Conservation (phyloP, 2,113 vertebrate genomes). For the Trematomus loennbergii region DNA sequence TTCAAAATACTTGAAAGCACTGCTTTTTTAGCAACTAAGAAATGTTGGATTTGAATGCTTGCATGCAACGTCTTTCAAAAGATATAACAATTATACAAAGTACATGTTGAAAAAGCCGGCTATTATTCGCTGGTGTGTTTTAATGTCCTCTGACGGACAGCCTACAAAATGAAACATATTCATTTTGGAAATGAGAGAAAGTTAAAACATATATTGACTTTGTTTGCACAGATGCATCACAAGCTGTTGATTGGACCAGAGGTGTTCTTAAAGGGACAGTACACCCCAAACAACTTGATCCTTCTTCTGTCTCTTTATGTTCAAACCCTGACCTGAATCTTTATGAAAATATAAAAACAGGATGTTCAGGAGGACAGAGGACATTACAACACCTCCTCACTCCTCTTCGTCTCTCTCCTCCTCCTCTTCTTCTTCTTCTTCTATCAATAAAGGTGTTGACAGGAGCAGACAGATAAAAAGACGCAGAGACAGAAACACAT, state of each 20-base stretch:
- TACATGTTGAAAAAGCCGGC: no score
- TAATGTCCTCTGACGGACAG: no score
- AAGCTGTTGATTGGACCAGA: conserved; percentile 24
- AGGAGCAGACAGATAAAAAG: conserved; percentile 50
- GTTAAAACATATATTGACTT: no score
- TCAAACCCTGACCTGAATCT: neutral
- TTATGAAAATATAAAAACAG: conserved; percentile 15
- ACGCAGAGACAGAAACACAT: conserved; percentile 43
- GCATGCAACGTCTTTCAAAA: no score
- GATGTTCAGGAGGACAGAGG: conserved; percentile 16
- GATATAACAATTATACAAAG: no score
- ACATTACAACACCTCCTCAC: conserved; percentile 53
- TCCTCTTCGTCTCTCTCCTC: conserved; percentile 48
- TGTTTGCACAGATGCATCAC: neutral
- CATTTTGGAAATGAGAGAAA: no score
- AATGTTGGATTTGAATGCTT: neutral
- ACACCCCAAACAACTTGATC: neutral
- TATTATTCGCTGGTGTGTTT: no score
- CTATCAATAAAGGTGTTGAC: conserved; percentile 65
- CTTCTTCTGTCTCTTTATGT: neutral
- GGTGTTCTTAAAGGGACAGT: conserved; percentile 17
- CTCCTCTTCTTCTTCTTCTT: conserved; percentile 34
- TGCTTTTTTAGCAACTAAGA: neutral
- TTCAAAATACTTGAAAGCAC: no score
- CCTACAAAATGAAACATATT: no score